Conservation (phyloP, 37 sponge, comb jelly and placozoan genomes). For the Chondrosia reniformis region DNA sequence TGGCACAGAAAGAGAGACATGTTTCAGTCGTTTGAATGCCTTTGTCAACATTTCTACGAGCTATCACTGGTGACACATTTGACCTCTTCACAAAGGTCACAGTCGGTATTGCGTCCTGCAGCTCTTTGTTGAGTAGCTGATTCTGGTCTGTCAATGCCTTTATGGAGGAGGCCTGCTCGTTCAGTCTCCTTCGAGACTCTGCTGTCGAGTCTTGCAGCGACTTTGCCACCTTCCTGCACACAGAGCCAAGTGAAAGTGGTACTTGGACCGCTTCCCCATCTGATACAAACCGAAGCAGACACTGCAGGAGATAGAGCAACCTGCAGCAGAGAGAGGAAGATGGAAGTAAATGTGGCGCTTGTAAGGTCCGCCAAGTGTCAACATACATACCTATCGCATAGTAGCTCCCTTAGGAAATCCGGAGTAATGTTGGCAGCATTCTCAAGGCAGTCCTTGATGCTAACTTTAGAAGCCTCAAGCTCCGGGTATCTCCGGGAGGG, state of each 20-base stretch:
- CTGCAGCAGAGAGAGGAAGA: neutral
- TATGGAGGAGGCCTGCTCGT: neutral
- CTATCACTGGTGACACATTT: neutral
- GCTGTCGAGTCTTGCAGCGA: neutral
- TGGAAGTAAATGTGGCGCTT: neutral
- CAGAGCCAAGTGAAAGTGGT: neutral
- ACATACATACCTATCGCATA: neutral
- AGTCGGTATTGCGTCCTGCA: neutral
- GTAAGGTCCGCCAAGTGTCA: neutral
- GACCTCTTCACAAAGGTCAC: neutral
- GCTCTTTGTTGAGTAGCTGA: neutral
- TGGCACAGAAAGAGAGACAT: slow-evolving; percentile 47
- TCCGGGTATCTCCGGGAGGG: slow-evolving; percentile 74
- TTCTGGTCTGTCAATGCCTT: no score
- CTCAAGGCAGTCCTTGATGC: slow-evolving; percentile 12
- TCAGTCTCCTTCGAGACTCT: neutral
- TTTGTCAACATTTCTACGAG: no score
- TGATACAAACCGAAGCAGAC: neutral
- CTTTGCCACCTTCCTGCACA: neutral
- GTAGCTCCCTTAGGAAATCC: slow-evolving; percentile 1
- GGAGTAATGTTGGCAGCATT: neutral
- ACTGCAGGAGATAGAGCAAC: slow-evolving; percentile 20
- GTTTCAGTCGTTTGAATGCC: slow-evolving; percentile 64
- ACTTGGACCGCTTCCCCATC: neutral
- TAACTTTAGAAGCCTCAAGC: slow-evolving; percentile 20